Conservation (phyloP, 37 sponge, comb jelly and placozoan genomes). For the Halichondria panicea region DNA sequence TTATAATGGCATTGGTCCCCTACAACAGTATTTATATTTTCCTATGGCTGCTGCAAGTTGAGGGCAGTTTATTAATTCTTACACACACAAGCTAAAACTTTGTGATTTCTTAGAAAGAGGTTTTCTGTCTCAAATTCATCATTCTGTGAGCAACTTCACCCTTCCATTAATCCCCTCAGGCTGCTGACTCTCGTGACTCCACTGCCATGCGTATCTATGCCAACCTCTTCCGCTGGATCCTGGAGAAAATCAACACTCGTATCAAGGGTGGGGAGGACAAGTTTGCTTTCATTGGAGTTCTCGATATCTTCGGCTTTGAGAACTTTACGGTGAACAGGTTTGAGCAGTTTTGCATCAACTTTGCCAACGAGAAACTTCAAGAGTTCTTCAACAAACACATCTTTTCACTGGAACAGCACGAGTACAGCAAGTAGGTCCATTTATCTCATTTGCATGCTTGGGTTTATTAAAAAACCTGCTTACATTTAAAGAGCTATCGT, state of each 20-base stretch:
- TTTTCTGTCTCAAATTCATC: too few species aligned
- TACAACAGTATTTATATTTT: too few species aligned
- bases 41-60: too few species aligned
- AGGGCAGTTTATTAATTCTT: too few species aligned
- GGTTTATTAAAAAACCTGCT: too few species aligned
- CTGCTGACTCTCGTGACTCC: conserved; percentile 88
- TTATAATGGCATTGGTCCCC: too few species aligned
- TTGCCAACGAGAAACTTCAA: conserved; percentile 99
- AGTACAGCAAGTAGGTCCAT: conserved; percentile 91
- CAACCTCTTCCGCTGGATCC: conserved; percentile 83
- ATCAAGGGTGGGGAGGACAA: conserved; percentile 55
- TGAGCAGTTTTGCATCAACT: conserved; percentile 99
- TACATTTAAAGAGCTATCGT: too few species aligned
- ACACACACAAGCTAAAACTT: too few species aligned
- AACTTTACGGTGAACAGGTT: conserved; percentile 94
- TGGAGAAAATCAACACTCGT: conserved; percentile 77
- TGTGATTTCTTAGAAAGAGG: too few species aligned
- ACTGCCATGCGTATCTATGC: conserved; percentile 93
- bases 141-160: background rate
- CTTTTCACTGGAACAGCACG: conserved; percentile 99
- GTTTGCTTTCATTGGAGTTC: conserved; percentile 85
- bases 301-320: conserved; percentile 99
- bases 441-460: too few species aligned
- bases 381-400: conserved; percentile 99
- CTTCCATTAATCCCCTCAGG: conserved; percentile 41